Evolutionary conservation across 2,113 vertebrate genomes (phyloP).

Genomic region (Rutilus rutilus): DNA sequence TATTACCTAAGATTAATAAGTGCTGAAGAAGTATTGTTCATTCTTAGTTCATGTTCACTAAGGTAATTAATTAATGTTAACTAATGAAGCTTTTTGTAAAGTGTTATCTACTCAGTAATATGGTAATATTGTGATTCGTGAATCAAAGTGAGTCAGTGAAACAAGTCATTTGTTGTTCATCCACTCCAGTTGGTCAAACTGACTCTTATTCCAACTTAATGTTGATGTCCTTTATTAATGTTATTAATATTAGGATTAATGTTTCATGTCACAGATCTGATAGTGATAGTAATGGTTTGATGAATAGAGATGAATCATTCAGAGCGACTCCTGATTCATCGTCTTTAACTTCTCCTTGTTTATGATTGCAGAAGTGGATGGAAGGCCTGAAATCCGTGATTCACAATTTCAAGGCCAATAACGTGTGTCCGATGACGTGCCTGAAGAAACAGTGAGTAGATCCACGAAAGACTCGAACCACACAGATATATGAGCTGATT

Average conservation of each 20-base stretch:
- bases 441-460: slow-evolving; percentile 97
- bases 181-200: neutral
- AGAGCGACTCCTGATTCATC: too few relatives aligned
- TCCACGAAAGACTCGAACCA: neutral
- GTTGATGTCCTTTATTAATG: too few relatives aligned
- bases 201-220: neutral
- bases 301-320: too few relatives aligned
- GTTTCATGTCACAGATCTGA: neutral
- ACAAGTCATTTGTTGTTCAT: neutral
- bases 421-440: slow-evolving; percentile 98
- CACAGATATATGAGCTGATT: neutral
- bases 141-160: neutral
- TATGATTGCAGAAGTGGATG: slow-evolving; percentile 88
- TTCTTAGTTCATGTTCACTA: too few relatives aligned
- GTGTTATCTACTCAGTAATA: neutral
- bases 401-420: slow-evolving; percentile 98
- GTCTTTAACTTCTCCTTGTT: slow-evolving; percentile 21
- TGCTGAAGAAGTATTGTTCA: too few relatives aligned
- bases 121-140: neutral
- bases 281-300: too few relatives aligned
- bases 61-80: too few relatives aligned
- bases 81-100: too few relatives aligned
- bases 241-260: neutral
- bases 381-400: slow-evolving; percentile 94
- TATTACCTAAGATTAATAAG: too few relatives aligned